These are phyloP conservation scores for Mellivora capensis DNA, from an alignment of 2,113 vertebrate genomes.

Conservation along the genomic window DNA sequence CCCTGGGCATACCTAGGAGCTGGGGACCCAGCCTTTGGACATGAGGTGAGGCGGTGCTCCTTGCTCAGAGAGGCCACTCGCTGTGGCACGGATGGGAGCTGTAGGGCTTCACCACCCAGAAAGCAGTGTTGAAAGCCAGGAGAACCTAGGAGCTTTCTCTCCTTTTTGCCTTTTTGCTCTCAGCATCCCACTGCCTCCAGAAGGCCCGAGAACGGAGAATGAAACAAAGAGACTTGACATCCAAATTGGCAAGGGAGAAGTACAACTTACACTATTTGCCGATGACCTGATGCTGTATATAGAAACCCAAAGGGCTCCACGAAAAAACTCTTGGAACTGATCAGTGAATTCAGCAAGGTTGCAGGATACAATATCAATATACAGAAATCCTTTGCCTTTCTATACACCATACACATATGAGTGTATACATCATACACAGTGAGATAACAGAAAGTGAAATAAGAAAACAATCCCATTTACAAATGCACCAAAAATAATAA, in stretches of 20 bases:
- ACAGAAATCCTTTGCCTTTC: background rate
- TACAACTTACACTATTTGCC: background rate
- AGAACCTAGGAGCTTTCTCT: background rate
- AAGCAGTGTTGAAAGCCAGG: background rate
- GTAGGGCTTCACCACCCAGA: background rate
- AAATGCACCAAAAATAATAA: background rate
- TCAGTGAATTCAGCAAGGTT: background rate
- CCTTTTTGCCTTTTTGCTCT: rapidly evolving
- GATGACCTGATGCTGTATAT: background rate
- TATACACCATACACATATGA: background rate
- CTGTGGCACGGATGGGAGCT: background rate
- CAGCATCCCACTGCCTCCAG: background rate
- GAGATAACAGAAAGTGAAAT: background rate
- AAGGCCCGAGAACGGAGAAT: background rate
- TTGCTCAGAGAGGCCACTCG: background rate
- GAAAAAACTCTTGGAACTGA: background rate
- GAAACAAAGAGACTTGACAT: background rate
- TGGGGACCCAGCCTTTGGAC: background rate
- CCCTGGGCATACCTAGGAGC: no score
- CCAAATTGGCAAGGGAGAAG: background rate
- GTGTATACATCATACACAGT: background rate
- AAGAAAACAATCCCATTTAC: background rate
- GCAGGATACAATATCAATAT: background rate
- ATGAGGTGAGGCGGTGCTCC: no score
- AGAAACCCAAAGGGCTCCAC: background rate